Evolutionary conservation across 2,888 invertebrate genomes (phyloP).

Genomic region (Thelaira solivaga): DNA sequence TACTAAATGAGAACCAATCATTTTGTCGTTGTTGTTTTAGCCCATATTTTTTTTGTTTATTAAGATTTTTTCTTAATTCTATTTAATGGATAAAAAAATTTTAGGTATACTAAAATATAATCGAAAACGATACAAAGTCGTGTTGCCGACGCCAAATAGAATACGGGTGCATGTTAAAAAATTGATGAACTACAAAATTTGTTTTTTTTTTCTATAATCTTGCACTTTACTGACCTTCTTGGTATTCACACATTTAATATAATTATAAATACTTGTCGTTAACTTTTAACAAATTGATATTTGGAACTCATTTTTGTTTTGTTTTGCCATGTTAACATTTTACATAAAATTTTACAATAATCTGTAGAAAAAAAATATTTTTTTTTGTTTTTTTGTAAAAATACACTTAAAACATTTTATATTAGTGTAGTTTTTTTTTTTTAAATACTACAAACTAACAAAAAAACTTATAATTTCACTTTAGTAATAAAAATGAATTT

Average conservation of each 20-base stretch:
- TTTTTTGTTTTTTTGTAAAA: neutral
- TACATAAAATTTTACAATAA: constrained; percentile 25
- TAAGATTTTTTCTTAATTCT: neutral
- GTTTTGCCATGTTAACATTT: constrained; percentile 8
- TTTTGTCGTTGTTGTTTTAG: too few species aligned
- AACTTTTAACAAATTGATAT: neutral
- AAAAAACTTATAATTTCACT: neutral
- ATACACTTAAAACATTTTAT: too few species aligned
- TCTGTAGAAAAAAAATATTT: constrained; percentile 6
- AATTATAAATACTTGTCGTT: too few species aligned
- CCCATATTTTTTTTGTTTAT: too few species aligned
- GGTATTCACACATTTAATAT: neutral
- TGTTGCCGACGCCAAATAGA: too few species aligned
- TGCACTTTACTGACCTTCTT: constrained; percentile 33
- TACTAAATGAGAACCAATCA: too few species aligned
- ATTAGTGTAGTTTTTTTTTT: neutral
- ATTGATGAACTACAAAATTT: too few species aligned
- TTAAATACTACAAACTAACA: neutral
- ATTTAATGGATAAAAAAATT: too few species aligned
- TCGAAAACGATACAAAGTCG: too few species aligned
- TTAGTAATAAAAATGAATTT: neutral
- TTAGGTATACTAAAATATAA: too few species aligned
- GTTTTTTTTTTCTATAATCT: neutral
- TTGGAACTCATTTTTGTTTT: neutral
- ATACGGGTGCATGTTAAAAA: too few species aligned